Conservation (phyloP, 2,888 invertebrate species). For the Cepaea hortensis region DNA sequence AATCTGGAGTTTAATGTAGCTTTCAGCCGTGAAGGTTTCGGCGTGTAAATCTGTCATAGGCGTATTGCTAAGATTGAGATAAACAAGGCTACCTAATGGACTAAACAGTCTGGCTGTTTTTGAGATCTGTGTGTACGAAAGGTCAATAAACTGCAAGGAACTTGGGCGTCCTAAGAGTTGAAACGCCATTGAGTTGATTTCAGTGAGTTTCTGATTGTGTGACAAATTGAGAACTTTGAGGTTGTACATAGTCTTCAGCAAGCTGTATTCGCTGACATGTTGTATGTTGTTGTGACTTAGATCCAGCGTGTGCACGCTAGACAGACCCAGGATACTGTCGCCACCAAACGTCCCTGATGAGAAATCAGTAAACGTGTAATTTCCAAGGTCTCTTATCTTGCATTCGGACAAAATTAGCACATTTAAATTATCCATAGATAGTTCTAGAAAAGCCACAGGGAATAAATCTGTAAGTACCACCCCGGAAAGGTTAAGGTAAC, state of each 20-base stretch:
- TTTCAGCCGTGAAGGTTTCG: background rate
- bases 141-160: background rate
- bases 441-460: background rate
- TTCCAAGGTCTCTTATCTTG: background rate
- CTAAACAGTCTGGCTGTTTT: background rate
- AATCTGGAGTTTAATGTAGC: background rate
- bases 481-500: conserved; percentile 6
- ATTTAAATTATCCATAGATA: background rate
- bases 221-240: conserved; percentile 18
- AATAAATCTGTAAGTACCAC: background rate
- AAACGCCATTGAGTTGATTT: background rate
- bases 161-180: background rate
- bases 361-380: background rate
- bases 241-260: conserved; percentile 6
- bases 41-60: background rate
- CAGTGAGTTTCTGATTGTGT: background rate
- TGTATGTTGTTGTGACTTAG: conserved; percentile 17
- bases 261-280: background rate
- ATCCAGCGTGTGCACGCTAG: conserved; percentile 1
- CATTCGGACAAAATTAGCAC: background rate
- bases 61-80: conserved; percentile 15
- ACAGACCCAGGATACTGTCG: background rate
- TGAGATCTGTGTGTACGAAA: conserved; percentile 10
- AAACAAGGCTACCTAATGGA: background rate
- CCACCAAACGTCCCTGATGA: background rate